These are phyloP conservation scores for Hyposoter dolosus DNA, from an alignment of 2,888 invertebrate species.

Conservation along the genomic window DNA sequence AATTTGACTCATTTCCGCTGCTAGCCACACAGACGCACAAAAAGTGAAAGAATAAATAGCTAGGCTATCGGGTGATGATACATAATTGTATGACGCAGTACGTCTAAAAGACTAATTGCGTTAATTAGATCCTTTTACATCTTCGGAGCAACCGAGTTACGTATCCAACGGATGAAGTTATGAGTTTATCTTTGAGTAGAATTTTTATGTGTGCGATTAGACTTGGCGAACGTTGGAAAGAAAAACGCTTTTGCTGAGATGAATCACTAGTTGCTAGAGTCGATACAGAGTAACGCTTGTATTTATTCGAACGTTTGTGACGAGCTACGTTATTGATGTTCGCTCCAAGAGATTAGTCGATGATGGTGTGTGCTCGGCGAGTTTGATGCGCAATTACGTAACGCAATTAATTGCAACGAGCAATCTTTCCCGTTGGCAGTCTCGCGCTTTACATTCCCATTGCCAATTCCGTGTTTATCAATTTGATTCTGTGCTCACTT, in stretches of 20 bases:
- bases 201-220: not conserved
- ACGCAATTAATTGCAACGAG: slow-evolving; percentile 68
- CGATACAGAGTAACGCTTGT: slow-evolving; percentile 44
- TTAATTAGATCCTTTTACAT: slow-evolving; percentile 15
- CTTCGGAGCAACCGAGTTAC: slow-evolving; percentile 23
- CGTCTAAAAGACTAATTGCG: not conserved
- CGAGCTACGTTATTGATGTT: slow-evolving; percentile 58
- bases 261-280: not conserved
- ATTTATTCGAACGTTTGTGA: slow-evolving; percentile 62
- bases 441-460: slow-evolving; percentile 1
- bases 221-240: not conserved
- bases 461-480: slow-evolving; percentile 32
- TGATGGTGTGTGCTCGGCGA: slow-evolving; percentile 63
- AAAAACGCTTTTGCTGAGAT: not conserved
- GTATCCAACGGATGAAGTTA: not conserved
- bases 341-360: slow-evolving; percentile 46
- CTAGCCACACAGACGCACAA: slow-evolving; percentile 32
- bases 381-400: slow-evolving; percentile 67
- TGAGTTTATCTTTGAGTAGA: not conserved
- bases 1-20: slow-evolving; percentile 72
- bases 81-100: slow-evolving; percentile 19
- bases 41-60: slow-evolving; percentile 24
- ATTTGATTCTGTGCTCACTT: slow-evolving; percentile 29
- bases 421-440: not conserved
- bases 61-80: slow-evolving; percentile 13